Percentiles rank a stretch among this genome's conserved stretches.
phyloP scores from a whole-genome alignment of 2,888 invertebrate genomes.

The Sialis lutaria region DNA sequence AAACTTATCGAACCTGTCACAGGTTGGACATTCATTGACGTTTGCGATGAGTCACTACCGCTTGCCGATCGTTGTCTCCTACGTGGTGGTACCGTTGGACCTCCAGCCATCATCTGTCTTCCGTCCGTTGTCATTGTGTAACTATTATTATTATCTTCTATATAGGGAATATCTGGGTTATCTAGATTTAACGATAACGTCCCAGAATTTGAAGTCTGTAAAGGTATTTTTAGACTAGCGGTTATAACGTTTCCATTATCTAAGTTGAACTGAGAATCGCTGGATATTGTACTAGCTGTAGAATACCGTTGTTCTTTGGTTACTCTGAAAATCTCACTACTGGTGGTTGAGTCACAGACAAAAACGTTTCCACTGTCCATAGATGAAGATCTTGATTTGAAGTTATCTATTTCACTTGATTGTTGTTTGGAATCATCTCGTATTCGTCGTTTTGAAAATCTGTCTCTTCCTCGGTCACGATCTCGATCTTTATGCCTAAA shows the following conservation, averaged over 20 bases:
- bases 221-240: constrained; percentile 64
- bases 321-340: constrained; percentile 18
- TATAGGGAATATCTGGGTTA: constrained; percentile 48
- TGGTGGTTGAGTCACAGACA: constrained; percentile 34
- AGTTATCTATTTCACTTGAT: constrained; percentile 23
- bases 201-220: constrained; percentile 19
- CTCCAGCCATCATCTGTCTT: constrained; percentile 22
- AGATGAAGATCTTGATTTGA: constrained; percentile 23
- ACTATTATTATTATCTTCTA: constrained; percentile 34
- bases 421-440: constrained; percentile 27
- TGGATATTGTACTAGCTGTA: neutral
- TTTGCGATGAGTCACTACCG: constrained; percentile 30
- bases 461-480: constrained; percentile 23
- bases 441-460: constrained; percentile 29
- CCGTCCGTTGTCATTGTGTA: constrained; percentile 15
- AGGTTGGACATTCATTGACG: constrained; percentile 15
- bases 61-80: constrained; percentile 28
- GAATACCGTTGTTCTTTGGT: constrained; percentile 13
- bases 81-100: constrained; percentile 28
- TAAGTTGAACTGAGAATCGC: constrained; percentile 28
- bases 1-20: constrained; percentile 23
- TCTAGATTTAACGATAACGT: constrained; percentile 36
- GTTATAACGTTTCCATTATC: constrained; percentile 50
- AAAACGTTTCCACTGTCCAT: constrained; percentile 27
- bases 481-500: constrained; percentile 23